A percentile compares a stretch with the other conserved stretches of the same genome.
Evolutionary conservation across 2,797 vertebrate genomes (phyloP).

Genomic region (Gorsachius magnificus): DNA sequence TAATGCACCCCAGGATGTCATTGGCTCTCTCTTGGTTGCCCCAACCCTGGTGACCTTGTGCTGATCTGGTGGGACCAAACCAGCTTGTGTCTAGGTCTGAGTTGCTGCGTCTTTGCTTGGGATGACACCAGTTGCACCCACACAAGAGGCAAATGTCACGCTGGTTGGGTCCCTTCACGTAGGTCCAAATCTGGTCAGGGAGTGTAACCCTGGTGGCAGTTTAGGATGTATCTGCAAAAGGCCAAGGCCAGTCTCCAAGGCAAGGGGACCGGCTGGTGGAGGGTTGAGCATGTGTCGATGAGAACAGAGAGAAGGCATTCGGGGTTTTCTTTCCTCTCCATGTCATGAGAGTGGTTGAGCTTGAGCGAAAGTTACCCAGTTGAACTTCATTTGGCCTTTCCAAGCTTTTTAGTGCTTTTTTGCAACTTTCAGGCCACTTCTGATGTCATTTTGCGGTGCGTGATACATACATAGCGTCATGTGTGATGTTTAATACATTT

Average conservation of each 20-base stretch:
- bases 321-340: background rate
- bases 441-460: background rate
- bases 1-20: no score
- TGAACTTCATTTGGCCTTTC: background rate
- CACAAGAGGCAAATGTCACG: background rate
- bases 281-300: fast-evolving
- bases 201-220: fast-evolving
- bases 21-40: background rate
- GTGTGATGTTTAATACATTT: fast-evolving
- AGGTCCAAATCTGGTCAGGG: background rate
- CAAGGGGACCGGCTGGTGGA: background rate
- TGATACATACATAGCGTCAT: background rate
- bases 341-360: background rate
- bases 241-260: background rate
- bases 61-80: background rate
- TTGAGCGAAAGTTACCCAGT: background rate
- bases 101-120: background rate
- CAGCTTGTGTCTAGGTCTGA: background rate
- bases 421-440: background rate
- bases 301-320: background rate
- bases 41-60: fast-evolving
- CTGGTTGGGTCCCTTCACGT: fast-evolving
- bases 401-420: background rate
- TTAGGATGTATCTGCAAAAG: background rate
- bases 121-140: background rate